Percentiles rank a stretch among this genome's conserved stretches.
Evolutionary conservation across 23 tunicate species (phyloP).

Genomic region (Halocynthia roretzi): DNA sequence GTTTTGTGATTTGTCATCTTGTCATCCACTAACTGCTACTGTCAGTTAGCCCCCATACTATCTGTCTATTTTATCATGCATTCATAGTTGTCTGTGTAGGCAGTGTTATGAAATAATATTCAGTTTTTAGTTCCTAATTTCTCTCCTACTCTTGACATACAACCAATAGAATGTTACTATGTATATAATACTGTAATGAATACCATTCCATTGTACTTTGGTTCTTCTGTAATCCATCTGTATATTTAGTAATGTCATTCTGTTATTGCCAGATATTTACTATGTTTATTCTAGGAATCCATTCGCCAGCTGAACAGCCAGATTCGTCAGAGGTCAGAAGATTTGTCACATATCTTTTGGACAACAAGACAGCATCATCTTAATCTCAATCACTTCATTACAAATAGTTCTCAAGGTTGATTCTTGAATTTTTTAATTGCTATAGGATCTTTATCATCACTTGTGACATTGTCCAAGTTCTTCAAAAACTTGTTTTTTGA

Average conservation of each 20-base stretch:
- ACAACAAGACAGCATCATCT: slow-evolving; percentile 80
- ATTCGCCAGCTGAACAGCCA: slow-evolving; percentile 67
- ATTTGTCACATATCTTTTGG: slow-evolving; percentile 80
- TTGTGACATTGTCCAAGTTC: neutral
- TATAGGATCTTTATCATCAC: neutral
- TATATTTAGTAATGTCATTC: neutral
- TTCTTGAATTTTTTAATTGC: neutral
- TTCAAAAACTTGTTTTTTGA: neutral
- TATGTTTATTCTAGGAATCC: slow-evolving; percentile 42
- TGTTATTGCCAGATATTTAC: neutral
- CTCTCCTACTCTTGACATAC: no score
- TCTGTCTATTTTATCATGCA: no score
- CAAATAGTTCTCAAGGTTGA: slow-evolving; percentile 71
- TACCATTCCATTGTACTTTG: no score
- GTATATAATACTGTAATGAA: no score
- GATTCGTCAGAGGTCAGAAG: slow-evolving; percentile 47
- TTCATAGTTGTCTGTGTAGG: no score
- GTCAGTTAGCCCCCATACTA: no score
- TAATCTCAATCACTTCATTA: slow-evolving; percentile 60
- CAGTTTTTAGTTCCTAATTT: no score
- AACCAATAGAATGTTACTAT: no score
- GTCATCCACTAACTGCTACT: no score
- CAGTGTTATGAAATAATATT: no score
- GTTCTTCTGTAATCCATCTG: no score
- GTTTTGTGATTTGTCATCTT: no score